These are phyloP conservation scores for Bellardia bayeri DNA, from an alignment of 2,888 invertebrate genomes.

Conservation along the genomic window DNA sequence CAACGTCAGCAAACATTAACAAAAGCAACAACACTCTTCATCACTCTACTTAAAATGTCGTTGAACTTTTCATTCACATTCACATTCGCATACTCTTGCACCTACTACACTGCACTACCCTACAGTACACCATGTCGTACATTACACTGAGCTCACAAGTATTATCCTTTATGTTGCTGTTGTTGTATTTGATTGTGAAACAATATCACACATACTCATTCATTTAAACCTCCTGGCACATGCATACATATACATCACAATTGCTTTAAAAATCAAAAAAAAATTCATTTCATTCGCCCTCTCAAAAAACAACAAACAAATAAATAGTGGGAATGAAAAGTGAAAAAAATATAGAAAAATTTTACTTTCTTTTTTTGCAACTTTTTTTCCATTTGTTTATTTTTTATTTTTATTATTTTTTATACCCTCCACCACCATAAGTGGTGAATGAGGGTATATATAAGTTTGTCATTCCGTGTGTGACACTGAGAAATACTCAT, in stretches of 20 bases:
- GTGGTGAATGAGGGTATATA: too few species aligned
- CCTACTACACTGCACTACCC: too few species aligned
- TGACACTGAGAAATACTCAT: too few species aligned
- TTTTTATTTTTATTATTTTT: slow-evolving; percentile 31
- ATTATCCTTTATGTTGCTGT: slow-evolving; percentile 63
- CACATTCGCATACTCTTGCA: neutral
- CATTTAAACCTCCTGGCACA: neutral
- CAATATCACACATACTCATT: slow-evolving; percentile 34
- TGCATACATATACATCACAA: slow-evolving; percentile 20
- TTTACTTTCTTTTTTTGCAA: slow-evolving; percentile 58
- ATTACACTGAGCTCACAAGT: slow-evolving; percentile 48
- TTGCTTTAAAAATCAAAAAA: slow-evolving; percentile 28
- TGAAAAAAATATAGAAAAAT: slow-evolving; percentile 53
- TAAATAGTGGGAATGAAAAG: slow-evolving; percentile 61
- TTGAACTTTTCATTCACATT: slow-evolving; percentile 67
- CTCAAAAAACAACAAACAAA: slow-evolving; percentile 29
- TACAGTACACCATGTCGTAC: neutral
- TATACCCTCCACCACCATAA: too few species aligned
- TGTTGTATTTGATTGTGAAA: slow-evolving; percentile 54
- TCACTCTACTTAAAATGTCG: slow-evolving; percentile 71
- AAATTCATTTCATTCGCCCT: slow-evolving; percentile 37
- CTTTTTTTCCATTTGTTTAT: slow-evolving; percentile 21
- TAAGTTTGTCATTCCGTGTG: too few species aligned
- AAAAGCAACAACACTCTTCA: slow-evolving; percentile 65
- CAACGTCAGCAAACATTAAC: slow-evolving; percentile 54